phyloP scores from a whole-genome alignment of 2,888 invertebrate genomes.

The Tetheella fluctuosa region DNA sequence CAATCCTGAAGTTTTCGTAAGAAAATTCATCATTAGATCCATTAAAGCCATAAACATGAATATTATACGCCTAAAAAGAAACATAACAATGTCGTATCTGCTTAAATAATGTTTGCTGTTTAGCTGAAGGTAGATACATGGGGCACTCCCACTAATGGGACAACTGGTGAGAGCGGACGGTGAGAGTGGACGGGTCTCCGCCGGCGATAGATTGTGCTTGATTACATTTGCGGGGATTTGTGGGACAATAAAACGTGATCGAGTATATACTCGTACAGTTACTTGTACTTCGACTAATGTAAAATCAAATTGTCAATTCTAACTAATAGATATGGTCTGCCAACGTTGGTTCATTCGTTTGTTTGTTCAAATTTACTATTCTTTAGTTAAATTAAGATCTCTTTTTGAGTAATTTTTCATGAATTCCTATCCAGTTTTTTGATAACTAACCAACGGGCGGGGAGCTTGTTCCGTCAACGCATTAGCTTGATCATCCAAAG shows the following conservation, averaged over 20 bases:
- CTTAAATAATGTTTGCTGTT: not conserved
- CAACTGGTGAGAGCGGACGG: not conserved
- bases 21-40: too few relatives aligned
- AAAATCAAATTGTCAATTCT: not conserved
- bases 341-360: too few relatives aligned
- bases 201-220: not conserved
- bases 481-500: too few relatives aligned
- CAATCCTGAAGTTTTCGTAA: too few relatives aligned
- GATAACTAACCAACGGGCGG: too few relatives aligned
- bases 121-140: not conserved
- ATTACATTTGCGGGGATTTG: conserved; percentile 9
- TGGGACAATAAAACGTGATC: not conserved
- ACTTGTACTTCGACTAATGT: not conserved
- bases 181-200: not conserved
- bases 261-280: not conserved
- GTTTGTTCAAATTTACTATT: too few relatives aligned
- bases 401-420: not conserved
- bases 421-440: too few relatives aligned
- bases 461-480: too few relatives aligned
- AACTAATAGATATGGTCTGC: not conserved
- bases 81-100: not conserved
- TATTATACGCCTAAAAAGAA: too few relatives aligned
- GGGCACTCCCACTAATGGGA: conserved; percentile 6
- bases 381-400: too few relatives aligned
- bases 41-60: too few relatives aligned